Base-by-base conservation (phyloP, 2,888 invertebrate species). In the Scaptomyza tumidula region DNA sequence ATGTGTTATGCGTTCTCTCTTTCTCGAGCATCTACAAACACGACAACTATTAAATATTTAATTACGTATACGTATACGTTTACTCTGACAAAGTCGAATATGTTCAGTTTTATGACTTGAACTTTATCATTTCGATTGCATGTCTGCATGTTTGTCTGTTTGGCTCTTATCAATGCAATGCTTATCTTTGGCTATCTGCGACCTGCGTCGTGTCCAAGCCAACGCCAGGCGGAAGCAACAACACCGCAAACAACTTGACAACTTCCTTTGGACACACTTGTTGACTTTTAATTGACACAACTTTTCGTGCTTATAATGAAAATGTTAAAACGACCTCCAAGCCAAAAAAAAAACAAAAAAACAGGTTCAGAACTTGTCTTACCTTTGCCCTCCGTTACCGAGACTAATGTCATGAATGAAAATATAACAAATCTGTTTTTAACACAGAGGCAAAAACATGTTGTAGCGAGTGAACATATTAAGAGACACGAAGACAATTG, bases 321-420 rank as follows among this genome's bases (percentile, higher is more conserved):
- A 71, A 77, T 63, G 62, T 63, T 61, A 52, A 43, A 52, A 63
- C 55, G 57, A 79, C 50, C 71, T 55, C 19, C 13, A 33, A 41
- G 49, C 37, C 33, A 14, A 49, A 27, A 78, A 78, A 78, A 82
- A 70, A 71, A 44, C 19, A 49, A 27, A 78, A 78, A 78, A 82
- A 70, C 75, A 44, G 78, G 65, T 74, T 77, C 69, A 24, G 37
- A 19, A 27, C 19, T 24, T 27, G 39, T 24, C 19, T 52, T 46
- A 63, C 62, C 68, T 56, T 62, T 55, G 45, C 55, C 52, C 45
- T 10, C 50, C 41, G 49, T 41, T 49, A 37, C 11, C 35, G 7
- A 11, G 37, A 48, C 39, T 43, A 19, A 46, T 55, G 60, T 56
- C 69, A 81, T 86, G 85, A 86, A 83, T 86, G 87, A 71, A 84